Evolutionary conservation across 2,888 invertebrate genomes (phyloP).

Genomic region (Stratiomys singularior): DNA sequence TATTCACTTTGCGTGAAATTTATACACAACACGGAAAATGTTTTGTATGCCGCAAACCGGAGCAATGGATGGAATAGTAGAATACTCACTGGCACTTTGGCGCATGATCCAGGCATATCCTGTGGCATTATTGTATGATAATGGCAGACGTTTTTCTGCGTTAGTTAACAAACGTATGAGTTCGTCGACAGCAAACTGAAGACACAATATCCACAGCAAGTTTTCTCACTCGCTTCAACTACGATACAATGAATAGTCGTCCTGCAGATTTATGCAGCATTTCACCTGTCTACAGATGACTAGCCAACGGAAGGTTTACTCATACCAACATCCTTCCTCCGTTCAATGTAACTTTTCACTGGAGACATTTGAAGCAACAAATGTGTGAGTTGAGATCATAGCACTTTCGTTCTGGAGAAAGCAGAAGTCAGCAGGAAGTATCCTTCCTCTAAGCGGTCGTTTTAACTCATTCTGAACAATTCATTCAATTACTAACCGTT

Average conservation of each 20-base stretch:
- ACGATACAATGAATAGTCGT: not conserved
- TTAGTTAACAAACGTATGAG: conserved; percentile 27
- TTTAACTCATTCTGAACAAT: too few species aligned
- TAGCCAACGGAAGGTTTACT: not conserved
- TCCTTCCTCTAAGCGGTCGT: too few species aligned
- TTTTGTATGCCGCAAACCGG: conserved; percentile 16
- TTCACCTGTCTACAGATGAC: not conserved
- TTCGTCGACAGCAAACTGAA: not conserved
- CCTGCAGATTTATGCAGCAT: conserved; percentile 30
- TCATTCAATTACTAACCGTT: too few species aligned
- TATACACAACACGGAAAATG: conserved; percentile 26
- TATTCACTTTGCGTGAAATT: conserved; percentile 39
- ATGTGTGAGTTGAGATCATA: not conserved
- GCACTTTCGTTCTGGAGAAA: too few species aligned
- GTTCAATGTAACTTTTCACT: too few species aligned
- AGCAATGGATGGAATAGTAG: not conserved
- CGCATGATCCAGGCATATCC: conserved; percentile 36
- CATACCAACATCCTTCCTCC: not conserved
- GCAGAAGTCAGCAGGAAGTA: too few species aligned
- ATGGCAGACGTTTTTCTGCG: conserved; percentile 32
- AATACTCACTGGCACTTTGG: conserved; percentile 18
- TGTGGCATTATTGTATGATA: conserved; percentile 28
- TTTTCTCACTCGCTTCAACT: not conserved
- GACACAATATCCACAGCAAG: too few species aligned
- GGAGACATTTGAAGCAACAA: not conserved